Evolutionary conservation across 2,888 invertebrate genomes (phyloP), one percentile per base, ranked within the genome.

Genomic region (Esperia sulphurella): DNA sequence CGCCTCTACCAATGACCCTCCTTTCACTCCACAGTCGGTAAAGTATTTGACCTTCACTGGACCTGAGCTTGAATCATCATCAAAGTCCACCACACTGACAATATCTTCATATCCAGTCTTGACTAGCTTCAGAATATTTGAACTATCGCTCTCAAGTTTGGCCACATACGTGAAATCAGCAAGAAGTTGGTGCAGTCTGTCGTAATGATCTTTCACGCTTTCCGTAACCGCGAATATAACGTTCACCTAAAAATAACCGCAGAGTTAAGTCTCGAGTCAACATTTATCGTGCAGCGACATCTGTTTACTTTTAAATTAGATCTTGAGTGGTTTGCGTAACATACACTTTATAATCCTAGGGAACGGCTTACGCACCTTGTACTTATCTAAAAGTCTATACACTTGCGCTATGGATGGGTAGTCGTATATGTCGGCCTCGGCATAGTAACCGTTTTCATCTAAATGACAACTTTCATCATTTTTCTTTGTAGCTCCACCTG

Each of bases 221-320:
- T 92, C 90, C 0, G 96, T 96, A 0, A 96, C 95, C 0, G 97
- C 97, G 76, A 97, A 96, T 63, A 98, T 96, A 7, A 98, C 91
- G 79, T 95, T 96, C 38, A 95, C 93, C 91, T 92, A 65, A 58
- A 89, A 85, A 42, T 33, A 46, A 46, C 14, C 37, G 13, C 14
- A 21, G 43, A 37, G 37, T 37, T 44, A 44, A 45, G 31, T 43
- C 2, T 6, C 14, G 31, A 8, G 13, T 14, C 31, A 43, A 37
- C 28, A 12, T 41, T 28, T 21, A 41, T 21, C 41, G 28, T 14
- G 7, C 37, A 13, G 35, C 5, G n/a, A 21, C 21, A 5, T n/a
- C 28, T 31, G 42, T 29, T 30, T 42, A 42, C 35, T 10, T 21
- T 14, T 33, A 14, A 31, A 44, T 41, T 41, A 45, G 29, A 28